phyloP scores from a whole-genome alignment of 2,888 invertebrate genomes.

The Parapristionchus giblindavisi region DNA sequence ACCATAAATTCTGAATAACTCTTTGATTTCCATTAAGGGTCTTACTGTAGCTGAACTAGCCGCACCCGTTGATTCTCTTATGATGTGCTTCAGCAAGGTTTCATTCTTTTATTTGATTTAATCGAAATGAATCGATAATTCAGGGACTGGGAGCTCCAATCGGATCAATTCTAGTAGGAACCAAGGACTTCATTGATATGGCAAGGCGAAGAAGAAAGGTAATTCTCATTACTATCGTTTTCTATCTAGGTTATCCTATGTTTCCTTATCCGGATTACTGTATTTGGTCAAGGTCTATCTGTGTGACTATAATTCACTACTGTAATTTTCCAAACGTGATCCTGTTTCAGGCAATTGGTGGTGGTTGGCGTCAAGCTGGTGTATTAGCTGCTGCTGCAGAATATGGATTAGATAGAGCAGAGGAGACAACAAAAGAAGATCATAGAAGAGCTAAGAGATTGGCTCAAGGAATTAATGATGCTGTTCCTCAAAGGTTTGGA shows the following conservation, averaged over 20 bases:
- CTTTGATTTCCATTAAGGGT: background rate
- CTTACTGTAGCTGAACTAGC: constrained; percentile 75
- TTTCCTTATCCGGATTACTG: no score
- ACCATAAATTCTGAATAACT: background rate
- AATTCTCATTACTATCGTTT: no score
- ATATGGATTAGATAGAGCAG: constrained; percentile 81
- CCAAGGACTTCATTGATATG: constrained; percentile 54
- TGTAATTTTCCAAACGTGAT: background rate
- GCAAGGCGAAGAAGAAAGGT: constrained; percentile 50
- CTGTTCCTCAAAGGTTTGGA: constrained; percentile 9
- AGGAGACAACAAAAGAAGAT: constrained; percentile 80
- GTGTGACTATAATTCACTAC: background rate
- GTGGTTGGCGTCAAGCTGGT: constrained; percentile 92
- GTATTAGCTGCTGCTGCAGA: constrained; percentile 88
- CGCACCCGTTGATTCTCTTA: constrained; percentile 82
- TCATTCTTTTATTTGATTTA: background rate
- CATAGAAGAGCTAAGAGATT: constrained; percentile 74
- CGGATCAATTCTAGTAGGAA: constrained; percentile 85
- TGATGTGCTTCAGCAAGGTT: constrained; percentile 88
- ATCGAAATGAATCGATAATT: constrained; percentile 29
- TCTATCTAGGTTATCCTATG: no score
- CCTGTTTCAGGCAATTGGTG: constrained; percentile 82
- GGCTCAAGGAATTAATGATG: constrained; percentile 53
- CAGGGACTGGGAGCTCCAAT: constrained; percentile 84
- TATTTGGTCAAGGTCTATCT: constrained; percentile 1